These are phyloP conservation scores for Anagyrus pseudococci DNA, from an alignment of 2,888 invertebrate genomes.

Conservation along the genomic window DNA sequence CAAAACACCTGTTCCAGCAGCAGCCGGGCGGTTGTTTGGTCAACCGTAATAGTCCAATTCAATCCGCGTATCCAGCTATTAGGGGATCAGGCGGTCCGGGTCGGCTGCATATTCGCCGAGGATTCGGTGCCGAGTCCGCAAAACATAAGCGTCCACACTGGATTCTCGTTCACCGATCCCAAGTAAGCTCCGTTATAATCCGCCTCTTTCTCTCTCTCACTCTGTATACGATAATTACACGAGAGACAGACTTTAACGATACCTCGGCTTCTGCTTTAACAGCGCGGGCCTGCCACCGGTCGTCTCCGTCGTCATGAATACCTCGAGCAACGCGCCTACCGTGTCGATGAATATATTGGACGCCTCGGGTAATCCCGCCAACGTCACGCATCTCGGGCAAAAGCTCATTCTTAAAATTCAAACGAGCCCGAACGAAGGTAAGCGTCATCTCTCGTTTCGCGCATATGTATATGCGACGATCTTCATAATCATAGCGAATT, in stretches of 20 bases:
- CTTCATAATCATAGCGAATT: too few species aligned
- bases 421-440: constrained; percentile 54
- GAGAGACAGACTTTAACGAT: not conserved
- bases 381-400: constrained; percentile 74
- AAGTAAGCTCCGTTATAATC: constrained; percentile 56
- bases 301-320: constrained; percentile 64
- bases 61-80: constrained; percentile 85
- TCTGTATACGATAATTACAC: not conserved
- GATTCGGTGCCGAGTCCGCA: constrained; percentile 58
- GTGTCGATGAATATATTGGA: constrained; percentile 70
- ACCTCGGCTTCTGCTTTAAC: not conserved
- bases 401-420: constrained; percentile 71
- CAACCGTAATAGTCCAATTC: constrained; percentile 81
- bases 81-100: constrained; percentile 81
- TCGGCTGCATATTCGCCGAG: constrained; percentile 72
- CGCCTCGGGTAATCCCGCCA: constrained; percentile 64
- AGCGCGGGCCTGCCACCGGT: constrained; percentile 57
- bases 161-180: constrained; percentile 64
- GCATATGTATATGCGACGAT: too few species aligned
- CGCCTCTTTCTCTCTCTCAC: not conserved
- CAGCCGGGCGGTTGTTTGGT: constrained; percentile 71
- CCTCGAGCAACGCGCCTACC: constrained; percentile 62
- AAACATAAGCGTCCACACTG: constrained; percentile 67
- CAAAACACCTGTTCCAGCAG: too few species aligned
- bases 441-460: too few species aligned